Base-by-base conservation (phyloP, 2,113 vertebrate genomes). In the Podilymbus podiceps region DNA sequence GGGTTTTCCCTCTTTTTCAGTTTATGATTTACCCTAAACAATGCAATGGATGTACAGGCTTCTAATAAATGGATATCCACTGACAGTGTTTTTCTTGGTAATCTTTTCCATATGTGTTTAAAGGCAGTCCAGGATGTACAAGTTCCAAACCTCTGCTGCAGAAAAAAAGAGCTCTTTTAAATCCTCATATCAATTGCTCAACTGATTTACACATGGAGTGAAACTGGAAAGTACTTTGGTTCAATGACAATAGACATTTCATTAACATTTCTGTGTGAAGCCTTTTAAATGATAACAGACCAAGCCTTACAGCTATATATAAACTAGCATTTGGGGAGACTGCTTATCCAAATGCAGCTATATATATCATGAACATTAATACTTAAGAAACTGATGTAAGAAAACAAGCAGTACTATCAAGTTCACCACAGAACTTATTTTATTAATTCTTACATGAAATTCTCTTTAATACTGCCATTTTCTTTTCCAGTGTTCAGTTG, bases 91-190 rank as follows among this genome's bases (percentile, higher is more conserved):
- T 90, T 85, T n/a, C 74, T 90, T 80, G 40, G 46, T 42, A 94
- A 96, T 66, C 63, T 88, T 69, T 96, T 79, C 88, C 94, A 90
- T 56, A 62, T 86, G 90, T 15, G 23, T 66, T 94, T 80, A 73
- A 73, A 92, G 88, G 66, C 7, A 64, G 40, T 24, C 33, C 79
- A 83, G 85, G 82, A 89, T 69, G 53, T 60, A 22, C 52, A 69
- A 90, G 53, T 88, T 91, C 75, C 90, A 87, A 96, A 93, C 19
- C 53, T 42, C 79, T 30, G 40, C 14, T 35, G 42, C 38, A 80
- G 50, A 82, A 89, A 73, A 42, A 93, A 88, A 55, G 35, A 92
- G n/a, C 9, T 91, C 58, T 85, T 94, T 82, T 42, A 86, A 85
- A 66, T 14, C 23, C 30, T 55, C 28, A 0, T 35, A 85, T 94